Evolutionary conservation across 1,140 invertebrate genomes (phyloP).

Genomic region (Zaprionus kolodkinae): DNA sequence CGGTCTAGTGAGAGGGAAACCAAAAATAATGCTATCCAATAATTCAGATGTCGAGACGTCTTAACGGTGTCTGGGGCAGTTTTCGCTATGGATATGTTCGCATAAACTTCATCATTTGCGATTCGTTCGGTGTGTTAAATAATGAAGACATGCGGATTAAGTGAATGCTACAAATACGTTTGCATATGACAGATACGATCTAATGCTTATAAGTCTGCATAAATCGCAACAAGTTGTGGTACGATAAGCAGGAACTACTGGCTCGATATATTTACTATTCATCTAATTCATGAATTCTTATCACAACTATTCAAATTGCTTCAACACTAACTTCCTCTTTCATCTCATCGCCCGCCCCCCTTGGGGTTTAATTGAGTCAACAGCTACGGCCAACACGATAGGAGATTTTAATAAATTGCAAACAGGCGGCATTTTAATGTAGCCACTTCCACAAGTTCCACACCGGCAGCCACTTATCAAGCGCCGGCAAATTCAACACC

Average conservation of each 20-base stretch:
- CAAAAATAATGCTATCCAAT: conserved; percentile 45
- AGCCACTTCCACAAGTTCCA: conserved; percentile 68
- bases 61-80: conserved; percentile 46
- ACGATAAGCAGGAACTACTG: background rate
- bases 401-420: conserved; percentile 66
- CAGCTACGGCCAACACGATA: conserved; percentile 22
- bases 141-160: conserved; percentile 47
- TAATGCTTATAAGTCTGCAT: conserved; percentile 2
- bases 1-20: background rate
- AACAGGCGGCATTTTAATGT: conserved; percentile 63
- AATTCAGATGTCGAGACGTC: conserved; percentile 50
- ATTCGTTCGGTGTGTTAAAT: conserved; percentile 21
- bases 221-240: conserved; percentile 2
- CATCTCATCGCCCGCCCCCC: background rate
- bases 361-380: conserved; percentile 29
- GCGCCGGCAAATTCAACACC: conserved; percentile 69
- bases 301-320: conserved; percentile 6
- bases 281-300: background rate
- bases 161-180: conserved; percentile 6
- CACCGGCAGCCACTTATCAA: conserved; percentile 62
- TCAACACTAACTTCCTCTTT: background rate
- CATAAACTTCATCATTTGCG: conserved; percentile 45
- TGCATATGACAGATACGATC: conserved; percentile 18
- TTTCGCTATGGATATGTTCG: conserved; percentile 42
- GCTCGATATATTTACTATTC: background rate